phyloP scores from a whole-genome alignment of 2,797 vertebrate species.

The Serranus cabrilla region DNA sequence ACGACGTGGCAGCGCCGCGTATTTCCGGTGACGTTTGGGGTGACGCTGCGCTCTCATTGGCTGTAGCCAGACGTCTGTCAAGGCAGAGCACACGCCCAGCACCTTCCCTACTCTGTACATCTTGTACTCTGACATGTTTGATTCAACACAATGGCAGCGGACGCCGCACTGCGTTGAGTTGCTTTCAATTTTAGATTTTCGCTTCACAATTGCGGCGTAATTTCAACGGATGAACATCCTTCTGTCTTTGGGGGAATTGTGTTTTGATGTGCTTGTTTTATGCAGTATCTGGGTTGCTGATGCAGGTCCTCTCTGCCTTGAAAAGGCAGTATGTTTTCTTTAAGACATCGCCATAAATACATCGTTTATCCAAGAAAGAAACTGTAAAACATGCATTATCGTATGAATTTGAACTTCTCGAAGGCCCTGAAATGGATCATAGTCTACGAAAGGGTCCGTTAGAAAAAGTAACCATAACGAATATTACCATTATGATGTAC shows the following conservation, averaged over 20 bases:
- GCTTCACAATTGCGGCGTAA: not conserved
- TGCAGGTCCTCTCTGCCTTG: not conserved
- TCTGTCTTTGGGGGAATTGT: not conserved
- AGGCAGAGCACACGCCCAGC: not conserved
- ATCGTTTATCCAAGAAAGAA: too few species aligned
- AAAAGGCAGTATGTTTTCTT: too few species aligned
- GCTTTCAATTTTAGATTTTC: accelerated
- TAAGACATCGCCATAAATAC: too few species aligned
- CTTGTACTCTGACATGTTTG: constrained; percentile 45
- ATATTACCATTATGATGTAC: too few species aligned
- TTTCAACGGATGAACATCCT: not conserved
- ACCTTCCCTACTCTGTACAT: constrained; percentile 17
- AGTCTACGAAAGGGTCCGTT: too few species aligned
- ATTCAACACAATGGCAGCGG: constrained; percentile 8
- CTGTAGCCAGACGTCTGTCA: constrained; percentile 26
- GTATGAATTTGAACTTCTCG: too few species aligned
- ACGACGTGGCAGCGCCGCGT: constrained; percentile 63
- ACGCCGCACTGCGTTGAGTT: not conserved
- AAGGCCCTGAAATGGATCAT: too few species aligned
- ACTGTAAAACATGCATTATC: too few species aligned
- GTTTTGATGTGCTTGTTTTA: not conserved
- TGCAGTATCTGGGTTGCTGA: not conserved
- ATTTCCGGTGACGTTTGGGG: constrained; percentile 54
- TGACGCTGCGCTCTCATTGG: constrained; percentile 58
- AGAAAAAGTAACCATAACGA: too few species aligned